Conservation (phyloP, 2,888 invertebrate species). For the Synergus laeviventris region DNA sequence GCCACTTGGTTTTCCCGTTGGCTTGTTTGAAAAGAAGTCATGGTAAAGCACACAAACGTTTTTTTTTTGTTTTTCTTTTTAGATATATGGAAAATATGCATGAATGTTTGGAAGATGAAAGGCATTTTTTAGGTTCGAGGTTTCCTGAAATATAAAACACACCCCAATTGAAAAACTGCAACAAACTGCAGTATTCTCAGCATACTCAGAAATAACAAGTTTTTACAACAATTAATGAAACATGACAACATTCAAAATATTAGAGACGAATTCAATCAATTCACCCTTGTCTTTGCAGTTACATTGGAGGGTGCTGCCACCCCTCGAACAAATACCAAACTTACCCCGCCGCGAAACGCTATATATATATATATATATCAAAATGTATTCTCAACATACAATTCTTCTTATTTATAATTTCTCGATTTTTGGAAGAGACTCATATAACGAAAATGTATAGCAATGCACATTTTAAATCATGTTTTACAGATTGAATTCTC, state of each 20-base stretch:
- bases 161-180: no score
- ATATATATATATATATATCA: no score
- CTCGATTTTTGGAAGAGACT: no score
- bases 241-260: not conserved
- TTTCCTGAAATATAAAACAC: conserved; percentile 1
- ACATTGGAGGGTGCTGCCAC: conserved; percentile 70
- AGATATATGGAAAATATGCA: conserved; percentile 38
- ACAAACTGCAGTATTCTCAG: not conserved
- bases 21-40: conserved; percentile 40
- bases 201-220: no score
- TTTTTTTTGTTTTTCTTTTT: conserved; percentile 44
- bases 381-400: not conserved
- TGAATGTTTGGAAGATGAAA: conserved; percentile 38
- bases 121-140: conserved; percentile 39
- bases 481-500: conserved; percentile 47
- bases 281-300: conserved; percentile 41
- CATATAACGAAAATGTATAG: no score
- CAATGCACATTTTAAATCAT: not conserved
- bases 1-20: conserved; percentile 49
- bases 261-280: not conserved
- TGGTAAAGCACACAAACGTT: conserved; percentile 28
- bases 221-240: not conserved
- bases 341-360: conserved; percentile 54
- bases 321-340: conserved; percentile 62
- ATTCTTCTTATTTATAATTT: no score